Percentiles rank a stretch among this genome's conserved stretches.
Conservation (phyloP, 1,140 invertebrate species). For the Saccostrea cuccullata region DNA sequence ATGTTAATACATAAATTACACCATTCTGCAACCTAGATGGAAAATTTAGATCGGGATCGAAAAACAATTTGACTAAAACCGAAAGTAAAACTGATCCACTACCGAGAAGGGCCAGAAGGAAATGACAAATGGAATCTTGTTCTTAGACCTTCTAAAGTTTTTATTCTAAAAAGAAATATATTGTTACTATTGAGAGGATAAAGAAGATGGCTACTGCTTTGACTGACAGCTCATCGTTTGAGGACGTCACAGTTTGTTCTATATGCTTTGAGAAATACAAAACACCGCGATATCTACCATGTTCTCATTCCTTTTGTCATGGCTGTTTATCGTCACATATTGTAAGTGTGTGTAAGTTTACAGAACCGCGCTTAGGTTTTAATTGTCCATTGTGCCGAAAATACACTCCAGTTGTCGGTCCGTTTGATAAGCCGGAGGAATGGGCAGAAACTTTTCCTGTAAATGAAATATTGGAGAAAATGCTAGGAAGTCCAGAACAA, state of each 20-base stretch:
- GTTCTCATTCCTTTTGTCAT: neutral
- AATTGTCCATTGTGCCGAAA: neutral
- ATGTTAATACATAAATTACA: too few species aligned
- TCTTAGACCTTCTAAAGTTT: too few species aligned
- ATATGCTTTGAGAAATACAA: neutral
- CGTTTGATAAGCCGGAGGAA: neutral
- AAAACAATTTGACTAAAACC: too few species aligned
- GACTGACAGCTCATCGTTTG: neutral
- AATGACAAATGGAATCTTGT: too few species aligned
- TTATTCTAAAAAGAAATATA: too few species aligned
- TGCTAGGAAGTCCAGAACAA: neutral
- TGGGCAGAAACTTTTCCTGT: neutral
- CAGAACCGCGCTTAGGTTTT: neutral
- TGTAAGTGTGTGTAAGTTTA: neutral
- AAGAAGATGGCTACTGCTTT: neutral
- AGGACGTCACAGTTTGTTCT: neutral
- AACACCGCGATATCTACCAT: neutral
- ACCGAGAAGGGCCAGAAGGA: too few species aligned
- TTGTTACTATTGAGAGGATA: too few species aligned
- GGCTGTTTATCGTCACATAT: neutral
- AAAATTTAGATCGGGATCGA: too few species aligned
- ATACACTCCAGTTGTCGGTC: neutral
- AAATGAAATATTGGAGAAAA: neutral
- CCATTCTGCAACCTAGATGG: too few species aligned
- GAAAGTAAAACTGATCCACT: too few species aligned